Conservation (phyloP, 2,113 vertebrate genomes). For the Cichladusa arquata region DNA sequence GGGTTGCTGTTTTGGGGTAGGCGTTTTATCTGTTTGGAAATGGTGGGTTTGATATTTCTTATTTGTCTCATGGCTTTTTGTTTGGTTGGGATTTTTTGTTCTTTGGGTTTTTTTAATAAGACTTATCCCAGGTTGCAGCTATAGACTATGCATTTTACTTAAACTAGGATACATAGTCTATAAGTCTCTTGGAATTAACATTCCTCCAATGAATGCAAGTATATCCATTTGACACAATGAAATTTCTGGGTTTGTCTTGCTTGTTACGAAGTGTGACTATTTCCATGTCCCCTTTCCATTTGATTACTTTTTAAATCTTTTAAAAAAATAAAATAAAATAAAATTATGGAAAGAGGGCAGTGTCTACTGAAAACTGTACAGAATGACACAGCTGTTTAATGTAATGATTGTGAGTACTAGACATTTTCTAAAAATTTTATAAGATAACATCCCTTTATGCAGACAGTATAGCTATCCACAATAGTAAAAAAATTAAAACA, state of each 20-base stretch:
- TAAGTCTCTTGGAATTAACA: background rate
- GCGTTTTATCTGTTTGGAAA: background rate
- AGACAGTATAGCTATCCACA: background rate
- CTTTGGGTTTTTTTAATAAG: background rate
- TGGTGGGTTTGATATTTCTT: background rate
- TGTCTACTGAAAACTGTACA: background rate
- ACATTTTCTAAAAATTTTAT: background rate
- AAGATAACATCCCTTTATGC: background rate
- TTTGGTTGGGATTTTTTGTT: fast-evolving
- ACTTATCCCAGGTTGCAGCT: background rate
- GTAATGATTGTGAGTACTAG: background rate
- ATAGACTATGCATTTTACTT: background rate
- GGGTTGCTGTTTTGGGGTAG: background rate
- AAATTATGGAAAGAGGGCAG: background rate
- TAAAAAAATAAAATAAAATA: too few species aligned
- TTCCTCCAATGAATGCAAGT: background rate
- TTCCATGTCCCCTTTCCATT: background rate
- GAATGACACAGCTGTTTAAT: background rate
- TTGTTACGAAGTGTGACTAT: background rate
- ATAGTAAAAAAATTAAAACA: background rate
- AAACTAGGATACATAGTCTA: background rate
- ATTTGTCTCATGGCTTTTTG: background rate
- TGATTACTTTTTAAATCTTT: background rate
- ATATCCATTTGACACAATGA: background rate
- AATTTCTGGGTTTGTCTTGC: background rate